phyloP scores from a whole-genome alignment of 2,888 invertebrate species.

The Tholera decimalis region DNA sequence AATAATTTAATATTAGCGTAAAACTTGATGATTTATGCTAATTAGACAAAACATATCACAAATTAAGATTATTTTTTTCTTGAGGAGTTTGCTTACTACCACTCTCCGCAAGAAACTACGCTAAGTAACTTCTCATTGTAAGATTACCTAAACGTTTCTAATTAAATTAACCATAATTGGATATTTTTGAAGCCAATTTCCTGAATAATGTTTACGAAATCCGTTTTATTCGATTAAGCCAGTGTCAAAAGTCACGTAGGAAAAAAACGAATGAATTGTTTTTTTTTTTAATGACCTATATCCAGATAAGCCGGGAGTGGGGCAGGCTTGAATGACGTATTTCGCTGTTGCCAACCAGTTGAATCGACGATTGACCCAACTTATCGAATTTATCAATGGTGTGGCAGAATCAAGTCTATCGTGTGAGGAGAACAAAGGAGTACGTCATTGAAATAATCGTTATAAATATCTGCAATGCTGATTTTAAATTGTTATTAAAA shows the following conservation, averaged over 20 bases:
- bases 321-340: slow-evolving; percentile 50
- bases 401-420: slow-evolving; percentile 29
- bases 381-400: slow-evolving; percentile 55
- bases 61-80: neutral
- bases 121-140: slow-evolving; percentile 2
- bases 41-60: neutral
- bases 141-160: slow-evolving; percentile 5
- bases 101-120: slow-evolving; percentile 7
- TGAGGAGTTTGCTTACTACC: neutral
- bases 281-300: slow-evolving; percentile 51
- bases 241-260: slow-evolving; percentile 2
- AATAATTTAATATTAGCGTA: neutral
- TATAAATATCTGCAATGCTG: neutral
- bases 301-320: slow-evolving; percentile 41
- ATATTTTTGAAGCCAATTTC: slow-evolving; percentile 25
- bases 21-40: neutral
- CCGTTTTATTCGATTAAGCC: slow-evolving; percentile 12
- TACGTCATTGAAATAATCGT: neutral
- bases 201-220: slow-evolving; percentile 16
- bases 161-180: slow-evolving; percentile 36
- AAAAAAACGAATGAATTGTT: neutral
- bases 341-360: slow-evolving; percentile 40
- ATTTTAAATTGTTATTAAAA: neutral
- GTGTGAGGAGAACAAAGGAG: slow-evolving; percentile 49
- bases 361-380: slow-evolving; percentile 42